Evolutionary conservation across 1,140 invertebrate species (phyloP).

Genomic region (Drosophila funebris): DNA sequence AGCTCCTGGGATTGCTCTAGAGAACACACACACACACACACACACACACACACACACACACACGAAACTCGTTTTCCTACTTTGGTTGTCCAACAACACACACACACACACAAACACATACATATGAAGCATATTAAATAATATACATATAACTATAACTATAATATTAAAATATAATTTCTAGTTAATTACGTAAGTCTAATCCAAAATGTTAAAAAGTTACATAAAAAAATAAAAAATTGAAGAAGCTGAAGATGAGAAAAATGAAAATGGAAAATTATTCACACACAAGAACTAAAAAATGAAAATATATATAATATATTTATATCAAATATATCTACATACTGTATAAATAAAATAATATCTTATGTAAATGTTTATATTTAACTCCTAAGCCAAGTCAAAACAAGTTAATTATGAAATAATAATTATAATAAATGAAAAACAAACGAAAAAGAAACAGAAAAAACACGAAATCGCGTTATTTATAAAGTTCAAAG

Average conservation of each 20-base stretch:
- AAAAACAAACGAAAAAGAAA: conserved; percentile 15
- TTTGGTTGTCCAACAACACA: conserved; percentile 49
- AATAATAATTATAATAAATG: conserved; percentile 24
- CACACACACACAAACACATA: conserved; percentile 18
- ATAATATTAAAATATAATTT: conserved; percentile 52
- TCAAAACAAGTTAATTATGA: conserved; percentile 52
- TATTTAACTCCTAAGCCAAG: conserved; percentile 75
- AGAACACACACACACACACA: background rate
- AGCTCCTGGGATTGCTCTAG: conserved; percentile 5
- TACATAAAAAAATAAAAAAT: conserved; percentile 2
- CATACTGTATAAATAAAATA: conserved; percentile 45
- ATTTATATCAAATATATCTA: conserved; percentile 67
- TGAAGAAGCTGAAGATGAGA: conserved; percentile 1
- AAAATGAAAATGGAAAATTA: conserved; percentile 55
- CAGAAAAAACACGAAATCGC: conserved; percentile 7
- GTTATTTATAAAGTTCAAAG: conserved; percentile 44
- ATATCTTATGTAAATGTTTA: conserved; percentile 66
- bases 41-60: background rate
- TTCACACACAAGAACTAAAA: conserved; percentile 54
- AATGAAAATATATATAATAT: conserved; percentile 69
- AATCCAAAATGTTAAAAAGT: conserved; percentile 24
- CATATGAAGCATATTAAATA: conserved; percentile 49
- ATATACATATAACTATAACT: conserved; percentile 37
- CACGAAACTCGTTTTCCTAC: conserved; percentile 58
- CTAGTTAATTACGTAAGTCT: conserved; percentile 61